phyloP scores from a whole-genome alignment of 2,113 vertebrate species.

The Anthoscopus minutus region DNA sequence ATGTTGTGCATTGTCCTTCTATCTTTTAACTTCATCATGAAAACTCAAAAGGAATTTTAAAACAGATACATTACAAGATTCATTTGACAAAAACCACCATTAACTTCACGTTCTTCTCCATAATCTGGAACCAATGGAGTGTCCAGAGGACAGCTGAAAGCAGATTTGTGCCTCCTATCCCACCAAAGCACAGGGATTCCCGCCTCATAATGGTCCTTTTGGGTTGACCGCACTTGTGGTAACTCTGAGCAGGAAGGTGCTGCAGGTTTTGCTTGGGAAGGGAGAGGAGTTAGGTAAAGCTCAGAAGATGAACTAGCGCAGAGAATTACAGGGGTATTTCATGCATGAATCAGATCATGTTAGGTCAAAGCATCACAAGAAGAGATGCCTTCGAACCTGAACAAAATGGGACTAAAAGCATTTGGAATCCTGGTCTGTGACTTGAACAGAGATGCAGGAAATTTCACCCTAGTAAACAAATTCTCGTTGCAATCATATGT shows the following conservation, averaged over 20 bases:
- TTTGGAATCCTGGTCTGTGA: neutral
- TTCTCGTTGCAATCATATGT: neutral
- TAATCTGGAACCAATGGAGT: neutral
- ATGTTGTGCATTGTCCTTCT: neutral
- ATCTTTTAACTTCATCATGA: neutral
- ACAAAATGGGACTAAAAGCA: neutral
- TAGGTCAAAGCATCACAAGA: neutral
- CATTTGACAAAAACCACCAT: neutral
- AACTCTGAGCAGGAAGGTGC: neutral
- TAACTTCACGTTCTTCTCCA: neutral
- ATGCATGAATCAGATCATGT: neutral
- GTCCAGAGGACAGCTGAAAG: neutral
- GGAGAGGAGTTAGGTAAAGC: neutral
- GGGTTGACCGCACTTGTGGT: rapidly evolving
- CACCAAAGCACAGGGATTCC: neutral
- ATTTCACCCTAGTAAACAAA: neutral
- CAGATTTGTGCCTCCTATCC: neutral
- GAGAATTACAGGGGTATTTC: neutral
- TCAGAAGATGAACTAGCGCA: neutral
- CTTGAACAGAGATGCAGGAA: neutral
- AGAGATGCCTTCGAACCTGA: neutral
- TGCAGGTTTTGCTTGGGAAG: neutral
- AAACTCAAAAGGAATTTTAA: neutral
- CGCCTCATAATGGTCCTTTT: neutral
- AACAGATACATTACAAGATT: neutral